Evolutionary conservation across 2,888 invertebrate species (phyloP).

Genomic region (Morinoia aosen): DNA sequence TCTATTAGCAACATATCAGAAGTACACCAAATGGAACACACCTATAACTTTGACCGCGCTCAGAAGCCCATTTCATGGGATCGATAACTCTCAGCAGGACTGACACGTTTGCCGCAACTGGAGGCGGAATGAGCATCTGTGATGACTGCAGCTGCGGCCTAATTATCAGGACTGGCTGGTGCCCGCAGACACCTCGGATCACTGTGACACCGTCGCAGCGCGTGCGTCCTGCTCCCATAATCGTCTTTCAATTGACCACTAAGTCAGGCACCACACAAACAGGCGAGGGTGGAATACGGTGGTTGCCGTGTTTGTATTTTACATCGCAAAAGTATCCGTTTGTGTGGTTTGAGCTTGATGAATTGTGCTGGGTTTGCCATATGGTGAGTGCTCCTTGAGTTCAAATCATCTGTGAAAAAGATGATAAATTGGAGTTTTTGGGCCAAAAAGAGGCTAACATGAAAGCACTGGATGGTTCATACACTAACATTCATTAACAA

Average conservation of each 20-base stretch:
- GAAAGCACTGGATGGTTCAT: no score
- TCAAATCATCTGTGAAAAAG: no score
- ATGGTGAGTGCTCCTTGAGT: no score
- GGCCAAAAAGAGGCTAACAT: no score
- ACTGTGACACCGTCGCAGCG: not conserved
- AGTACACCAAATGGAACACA: no score
- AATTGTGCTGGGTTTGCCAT: not conserved
- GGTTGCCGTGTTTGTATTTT: not conserved
- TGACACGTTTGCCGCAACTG: not conserved
- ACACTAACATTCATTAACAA: not conserved
- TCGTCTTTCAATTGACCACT: slow-evolving; percentile 26
- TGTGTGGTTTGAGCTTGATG: not conserved
- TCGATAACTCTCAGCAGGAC: no score
- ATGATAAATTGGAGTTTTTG: no score
- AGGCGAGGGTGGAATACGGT: not conserved
- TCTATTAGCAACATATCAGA: no score
- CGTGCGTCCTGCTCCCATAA: not conserved
- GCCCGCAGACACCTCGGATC: not conserved
- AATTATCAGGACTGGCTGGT: not conserved
- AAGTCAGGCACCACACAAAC: not conserved
- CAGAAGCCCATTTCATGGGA: no score
- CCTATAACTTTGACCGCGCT: no score
- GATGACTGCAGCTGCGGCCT: not conserved
- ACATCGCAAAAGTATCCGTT: not conserved
- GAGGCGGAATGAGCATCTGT: not conserved